Base-by-base conservation (phyloP, 2,113 vertebrate genomes). In the Hyperopisus bebe region DNA sequence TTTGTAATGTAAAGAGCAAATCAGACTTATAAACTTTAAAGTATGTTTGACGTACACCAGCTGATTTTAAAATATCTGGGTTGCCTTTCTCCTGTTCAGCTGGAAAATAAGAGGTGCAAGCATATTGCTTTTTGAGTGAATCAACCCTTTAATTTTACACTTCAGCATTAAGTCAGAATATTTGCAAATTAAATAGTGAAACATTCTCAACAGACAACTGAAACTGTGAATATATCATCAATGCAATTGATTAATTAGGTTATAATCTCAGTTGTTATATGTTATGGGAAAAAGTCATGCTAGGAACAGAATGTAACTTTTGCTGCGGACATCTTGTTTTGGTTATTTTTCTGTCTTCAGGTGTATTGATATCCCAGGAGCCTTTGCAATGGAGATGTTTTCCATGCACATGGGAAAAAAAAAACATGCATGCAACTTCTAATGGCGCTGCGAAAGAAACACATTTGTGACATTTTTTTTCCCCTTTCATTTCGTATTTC, bases 161-260 rank as follows among this genome's bases (percentile, higher is more conserved):
- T 87, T 39, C 2, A 13, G 21, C 51, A 3, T 87, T 17, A 35
- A 17, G 15, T 87, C 83, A 17, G 27, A 35, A 39, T 55, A 53
- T 53, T 27, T 87, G 31, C 31, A 17, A 31, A 87, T 53, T 90
- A 94, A 94, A 94, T 55, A 82, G 24, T 55, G 95, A 94, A 94
- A 93, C 93, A 93, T 93, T 93, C 90, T 94, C 94, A 94, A 94
- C 93, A 94, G 94, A 94, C 92, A 95, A 93, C 94, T 92, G 94
- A 95, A 95, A 96, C 95, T 95, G 95, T 96, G 95, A 95, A 95
- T 93, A 94, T 94, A 90, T 94, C 93, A 88, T 92, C 93, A 92
- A 93, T 93, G 91, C 91, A 95, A 91, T 82, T 90, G 90, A 89
- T 91, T 94, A 13, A 77, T 77, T 77, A 93, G 91, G 92, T 19